A percentile compares a stretch with the other conserved stretches of the same genome.
Evolutionary conservation across 2,888 invertebrate genomes (phyloP).

Genomic region (Drosophila pseudotakahashii): DNA sequence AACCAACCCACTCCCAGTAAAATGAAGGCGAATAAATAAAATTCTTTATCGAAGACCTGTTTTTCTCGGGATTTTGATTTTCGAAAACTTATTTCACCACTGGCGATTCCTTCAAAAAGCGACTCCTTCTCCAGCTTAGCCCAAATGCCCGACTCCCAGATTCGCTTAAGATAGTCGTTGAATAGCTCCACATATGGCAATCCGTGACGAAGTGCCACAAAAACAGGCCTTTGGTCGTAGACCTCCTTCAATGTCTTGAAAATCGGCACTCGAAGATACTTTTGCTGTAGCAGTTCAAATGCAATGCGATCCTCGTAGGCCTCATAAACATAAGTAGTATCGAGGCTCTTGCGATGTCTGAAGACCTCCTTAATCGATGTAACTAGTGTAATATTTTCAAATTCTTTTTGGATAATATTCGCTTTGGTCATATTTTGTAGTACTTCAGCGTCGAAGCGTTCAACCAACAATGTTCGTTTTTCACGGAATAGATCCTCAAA

Average conservation of each 20-base stretch:
- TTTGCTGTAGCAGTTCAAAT: slow-evolving; percentile 59
- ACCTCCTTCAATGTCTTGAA: slow-evolving; percentile 46
- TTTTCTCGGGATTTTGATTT: slow-evolving; percentile 1
- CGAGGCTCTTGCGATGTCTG: slow-evolving; percentile 33
- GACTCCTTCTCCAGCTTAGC: slow-evolving; percentile 47
- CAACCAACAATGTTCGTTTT: slow-evolving; percentile 26
- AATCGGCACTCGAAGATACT: slow-evolving; percentile 52
- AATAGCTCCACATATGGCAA: slow-evolving; percentile 56
- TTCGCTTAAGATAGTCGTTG: slow-evolving; percentile 50
- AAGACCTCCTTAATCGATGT: slow-evolving; percentile 7
- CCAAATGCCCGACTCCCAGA: slow-evolving; percentile 62
- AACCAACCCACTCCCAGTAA: slow-evolving; percentile 43
- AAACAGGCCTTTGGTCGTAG: slow-evolving; percentile 30
- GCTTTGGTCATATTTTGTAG: neutral
- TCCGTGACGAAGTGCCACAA: slow-evolving; percentile 45
- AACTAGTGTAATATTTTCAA: neutral
- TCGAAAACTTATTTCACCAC: slow-evolving; percentile 47
- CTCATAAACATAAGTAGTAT: slow-evolving; percentile 37
- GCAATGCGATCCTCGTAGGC: slow-evolving; percentile 51
- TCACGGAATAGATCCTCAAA: slow-evolving; percentile 53
- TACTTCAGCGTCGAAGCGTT: slow-evolving; percentile 33
- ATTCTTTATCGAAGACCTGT: slow-evolving; percentile 43
- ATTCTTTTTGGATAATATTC: slow-evolving; percentile 1
- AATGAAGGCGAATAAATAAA: slow-evolving; percentile 49
- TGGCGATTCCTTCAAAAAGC: slow-evolving; percentile 46